Base-by-base conservation (phyloP, 2,888 invertebrate species). In the Dicroscelio sp. region DNA sequence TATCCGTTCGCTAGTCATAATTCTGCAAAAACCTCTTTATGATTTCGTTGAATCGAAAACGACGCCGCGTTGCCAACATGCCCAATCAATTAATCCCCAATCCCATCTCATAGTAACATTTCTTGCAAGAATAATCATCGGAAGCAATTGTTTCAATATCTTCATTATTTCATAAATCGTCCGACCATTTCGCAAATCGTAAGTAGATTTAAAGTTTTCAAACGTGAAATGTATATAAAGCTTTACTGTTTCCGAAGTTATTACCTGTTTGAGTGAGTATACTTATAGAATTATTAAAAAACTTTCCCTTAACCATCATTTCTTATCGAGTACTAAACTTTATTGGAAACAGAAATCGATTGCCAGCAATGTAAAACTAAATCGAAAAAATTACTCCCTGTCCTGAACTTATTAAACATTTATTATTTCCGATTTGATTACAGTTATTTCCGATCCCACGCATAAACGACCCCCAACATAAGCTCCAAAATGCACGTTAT, bases 251-350 rank as follows among this genome's bases (percentile, higher is more conserved):
- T 52, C 65, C 55, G 52, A 84, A 84, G 75, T 75, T 84, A 84
- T 84, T 84, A 84, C 35, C 52, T 75, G 75, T 75, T 84, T 84
- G 75, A 84, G 75, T 84, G 75, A 84, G 65, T 84, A 65, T 65
- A 75, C 84, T 75, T 84, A 75, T 43, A 75, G 75, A 75, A 65
- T 84, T 84, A 84, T 84, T 84, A 75, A 84, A 84, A 84, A 84
- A 84, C 84, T 84, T 84, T 84, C 25, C 65, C 38, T 65, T 75
- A 73, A 75, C 52, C 75, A 75, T 73, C 84, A n/a, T 75, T 65
- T 75, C 48, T 84, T 84, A 84, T 75, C 48, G 52, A 65, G 75
- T 65, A 35, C 48, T 84, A 43, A 75, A 84, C 43, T 83, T 73
- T 83, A 83, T 83, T 73, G 73, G 60, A 83, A 63, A 60, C 31